These are phyloP conservation scores for Zelleria hepariella DNA, from an alignment of 2,888 invertebrate species.

Conservation along the genomic window DNA sequence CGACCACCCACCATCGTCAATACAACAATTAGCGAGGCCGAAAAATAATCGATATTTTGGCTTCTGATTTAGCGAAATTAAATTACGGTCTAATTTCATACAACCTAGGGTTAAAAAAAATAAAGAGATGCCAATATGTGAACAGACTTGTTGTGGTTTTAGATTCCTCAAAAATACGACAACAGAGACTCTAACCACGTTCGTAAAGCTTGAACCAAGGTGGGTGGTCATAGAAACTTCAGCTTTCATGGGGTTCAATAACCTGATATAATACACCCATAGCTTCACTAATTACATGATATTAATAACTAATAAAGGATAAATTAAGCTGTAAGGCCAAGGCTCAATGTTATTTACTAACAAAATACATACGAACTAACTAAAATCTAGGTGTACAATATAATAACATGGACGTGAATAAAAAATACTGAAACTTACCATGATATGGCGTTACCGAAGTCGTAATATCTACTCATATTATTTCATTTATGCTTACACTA, in stretches of 20 bases:
- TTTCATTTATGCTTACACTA: slow-evolving; percentile 40
- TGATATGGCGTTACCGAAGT: slow-evolving; percentile 68
- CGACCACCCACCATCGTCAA: neutral
- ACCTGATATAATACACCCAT: neutral
- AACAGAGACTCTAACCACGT: too few relatives aligned
- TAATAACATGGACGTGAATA: slow-evolving; percentile 46
- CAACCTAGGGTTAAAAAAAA: too few relatives aligned
- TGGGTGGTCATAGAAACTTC: neutral
- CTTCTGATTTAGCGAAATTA: neutral
- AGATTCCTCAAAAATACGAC: too few relatives aligned
- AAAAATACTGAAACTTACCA: slow-evolving; percentile 50
- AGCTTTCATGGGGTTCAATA: neutral
- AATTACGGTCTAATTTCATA: neutral
- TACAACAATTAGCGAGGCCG: neutral
- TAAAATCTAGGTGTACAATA: slow-evolving; percentile 27
- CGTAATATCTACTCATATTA: slow-evolving; percentile 71
- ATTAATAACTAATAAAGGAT: neutral
- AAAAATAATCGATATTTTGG: neutral
- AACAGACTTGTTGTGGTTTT: too few relatives aligned
- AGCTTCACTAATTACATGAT: neutral
- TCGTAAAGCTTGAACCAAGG: neutral
- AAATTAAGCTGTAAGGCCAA: neutral
- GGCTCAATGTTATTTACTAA: neutral
- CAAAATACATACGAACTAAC: neutral
- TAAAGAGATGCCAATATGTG: too few relatives aligned